Evolutionary conservation across 1,140 invertebrate genomes (phyloP).

Genomic region (Trypoxylus dichotomus): DNA sequence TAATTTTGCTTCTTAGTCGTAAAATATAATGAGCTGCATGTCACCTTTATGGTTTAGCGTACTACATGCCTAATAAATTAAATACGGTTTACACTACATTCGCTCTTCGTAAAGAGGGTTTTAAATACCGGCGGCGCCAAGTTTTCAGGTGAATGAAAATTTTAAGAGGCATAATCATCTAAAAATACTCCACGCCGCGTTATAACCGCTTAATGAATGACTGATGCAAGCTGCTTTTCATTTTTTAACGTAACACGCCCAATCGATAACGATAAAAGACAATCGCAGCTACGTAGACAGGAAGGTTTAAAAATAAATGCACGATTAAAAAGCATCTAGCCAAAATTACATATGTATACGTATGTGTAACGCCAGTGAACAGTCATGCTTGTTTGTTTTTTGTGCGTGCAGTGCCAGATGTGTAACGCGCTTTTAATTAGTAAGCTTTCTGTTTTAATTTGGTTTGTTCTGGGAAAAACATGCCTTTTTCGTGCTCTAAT

Average conservation of each 20-base stretch:
- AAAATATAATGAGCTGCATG: not conserved
- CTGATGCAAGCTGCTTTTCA: not conserved
- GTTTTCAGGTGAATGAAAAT: not conserved
- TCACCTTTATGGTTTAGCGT: not conserved
- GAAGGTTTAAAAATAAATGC: constrained; percentile 7
- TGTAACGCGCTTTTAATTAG: not conserved
- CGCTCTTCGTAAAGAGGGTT: not conserved
- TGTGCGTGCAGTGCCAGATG: not conserved
- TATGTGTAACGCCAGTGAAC: not conserved
- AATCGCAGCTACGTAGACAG: not conserved
- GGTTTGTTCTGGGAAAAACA: not conserved
- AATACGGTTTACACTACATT: not conserved
- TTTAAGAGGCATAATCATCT: not conserved
- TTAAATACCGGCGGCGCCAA: not conserved
- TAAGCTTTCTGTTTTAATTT: constrained; percentile 10
- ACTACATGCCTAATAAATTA: not conserved
- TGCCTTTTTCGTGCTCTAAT: not conserved
- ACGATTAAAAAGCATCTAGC: not conserved
- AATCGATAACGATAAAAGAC: not conserved
- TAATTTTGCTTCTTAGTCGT: not conserved
- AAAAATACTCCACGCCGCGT: not conserved
- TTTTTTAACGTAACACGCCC: not conserved
- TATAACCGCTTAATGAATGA: not conserved
- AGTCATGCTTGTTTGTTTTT: constrained; percentile 5
- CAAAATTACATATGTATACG: not conserved